Evolutionary conservation across 2,113 vertebrate species (phyloP).

Genomic region (Poicephalus meyeri): DNA sequence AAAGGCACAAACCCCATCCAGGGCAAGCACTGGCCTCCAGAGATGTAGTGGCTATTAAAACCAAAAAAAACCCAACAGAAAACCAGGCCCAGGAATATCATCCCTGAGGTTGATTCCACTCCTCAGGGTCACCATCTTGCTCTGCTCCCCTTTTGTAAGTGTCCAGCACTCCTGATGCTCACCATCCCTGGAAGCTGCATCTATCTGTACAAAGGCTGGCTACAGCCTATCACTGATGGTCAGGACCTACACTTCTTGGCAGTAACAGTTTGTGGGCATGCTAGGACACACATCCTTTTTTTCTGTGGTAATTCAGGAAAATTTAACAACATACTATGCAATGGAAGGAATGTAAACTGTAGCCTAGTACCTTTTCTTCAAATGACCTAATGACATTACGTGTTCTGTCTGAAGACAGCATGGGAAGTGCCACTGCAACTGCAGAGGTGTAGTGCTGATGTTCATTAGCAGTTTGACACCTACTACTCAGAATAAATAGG

Average conservation of each 20-base stretch:
- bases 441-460: background rate
- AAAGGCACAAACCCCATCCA: background rate
- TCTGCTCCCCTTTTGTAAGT: background rate
- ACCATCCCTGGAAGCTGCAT: background rate
- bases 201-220: background rate
- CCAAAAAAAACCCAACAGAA: background rate
- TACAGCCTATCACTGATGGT: background rate
- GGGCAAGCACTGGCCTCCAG: background rate
- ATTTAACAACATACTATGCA: background rate
- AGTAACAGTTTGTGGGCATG: background rate
- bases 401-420: background rate
- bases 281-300: background rate
- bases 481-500: constrained; percentile 2
- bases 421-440: background rate
- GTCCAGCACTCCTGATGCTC: background rate
- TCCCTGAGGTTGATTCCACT: background rate
- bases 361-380: background rate
- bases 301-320: background rate
- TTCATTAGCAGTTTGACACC: constrained; percentile 31
- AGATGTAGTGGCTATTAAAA: background rate
- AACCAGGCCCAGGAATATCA: background rate
- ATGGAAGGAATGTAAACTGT: background rate
- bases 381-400: background rate
- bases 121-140: background rate
- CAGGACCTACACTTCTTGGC: background rate